Evolutionary conservation across 2,888 invertebrate genomes (phyloP).

Genomic region (Drosophila neonasuta): DNA sequence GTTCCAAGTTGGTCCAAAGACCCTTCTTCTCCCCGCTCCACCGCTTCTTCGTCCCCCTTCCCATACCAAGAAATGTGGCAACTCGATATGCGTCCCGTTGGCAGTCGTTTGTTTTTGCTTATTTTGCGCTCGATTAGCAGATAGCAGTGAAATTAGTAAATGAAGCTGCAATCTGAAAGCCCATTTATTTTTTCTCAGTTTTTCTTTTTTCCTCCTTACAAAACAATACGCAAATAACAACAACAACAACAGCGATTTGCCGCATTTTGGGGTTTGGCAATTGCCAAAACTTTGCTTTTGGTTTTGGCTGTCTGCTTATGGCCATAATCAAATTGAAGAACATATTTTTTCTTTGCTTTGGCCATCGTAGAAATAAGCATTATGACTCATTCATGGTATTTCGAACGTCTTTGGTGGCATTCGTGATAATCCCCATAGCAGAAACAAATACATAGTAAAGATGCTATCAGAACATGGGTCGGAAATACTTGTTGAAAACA

Average conservation of each 20-base stretch:
- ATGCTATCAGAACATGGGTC: constrained; percentile 9
- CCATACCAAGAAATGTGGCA: constrained; percentile 29
- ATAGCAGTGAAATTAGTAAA: constrained; percentile 76
- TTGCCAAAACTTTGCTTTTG: constrained; percentile 54
- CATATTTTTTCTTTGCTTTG: constrained; percentile 23
- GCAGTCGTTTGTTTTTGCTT: constrained; percentile 68
- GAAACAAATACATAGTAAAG: constrained; percentile 8
- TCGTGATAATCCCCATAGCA: constrained; percentile 9
- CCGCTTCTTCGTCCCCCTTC: too few relatives aligned
- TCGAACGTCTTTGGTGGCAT: constrained; percentile 15
- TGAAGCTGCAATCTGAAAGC: constrained; percentile 78
- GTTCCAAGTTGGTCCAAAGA: constrained; percentile 56
- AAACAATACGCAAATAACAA: background rate
- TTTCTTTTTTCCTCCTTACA: constrained; percentile 12
- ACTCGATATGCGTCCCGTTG: constrained; percentile 53
- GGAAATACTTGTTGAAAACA: constrained; percentile 12
- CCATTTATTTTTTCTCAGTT: constrained; percentile 64
- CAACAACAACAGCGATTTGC: background rate
- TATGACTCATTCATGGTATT: constrained; percentile 43
- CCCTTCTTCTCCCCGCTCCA: background rate
- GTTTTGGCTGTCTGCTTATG: constrained; percentile 58
- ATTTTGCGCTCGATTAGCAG: constrained; percentile 77
- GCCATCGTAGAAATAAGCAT: constrained; percentile 3
- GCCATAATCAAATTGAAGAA: constrained; percentile 68
- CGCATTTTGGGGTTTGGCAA: constrained; percentile 13